A percentile compares a stretch with the other conserved stretches of the same genome.
Conservation (phyloP, 2,888 invertebrate species). For the Frankliniella intonsa region DNA sequence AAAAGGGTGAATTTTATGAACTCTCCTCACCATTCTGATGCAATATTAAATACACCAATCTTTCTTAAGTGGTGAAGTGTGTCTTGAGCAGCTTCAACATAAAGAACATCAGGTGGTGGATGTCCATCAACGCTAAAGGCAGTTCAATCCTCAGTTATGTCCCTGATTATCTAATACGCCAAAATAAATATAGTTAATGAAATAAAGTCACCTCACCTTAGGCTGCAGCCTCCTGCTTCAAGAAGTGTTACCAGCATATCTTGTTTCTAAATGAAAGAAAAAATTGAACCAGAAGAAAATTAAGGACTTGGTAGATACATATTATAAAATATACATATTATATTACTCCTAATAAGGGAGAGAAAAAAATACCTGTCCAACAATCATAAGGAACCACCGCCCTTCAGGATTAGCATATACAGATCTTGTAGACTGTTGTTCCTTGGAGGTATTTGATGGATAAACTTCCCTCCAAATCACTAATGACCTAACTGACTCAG, state of each 20-base stretch:
- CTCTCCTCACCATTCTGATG: constrained; percentile 55
- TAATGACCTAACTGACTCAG: constrained; percentile 64
- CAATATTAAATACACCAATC: constrained; percentile 67
- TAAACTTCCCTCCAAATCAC: constrained; percentile 74
- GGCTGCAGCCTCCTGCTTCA: constrained; percentile 71
- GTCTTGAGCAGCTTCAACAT: constrained; percentile 85
- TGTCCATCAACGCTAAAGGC: constrained; percentile 53
- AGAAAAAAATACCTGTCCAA: constrained; percentile 56
- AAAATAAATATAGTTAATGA: constrained; percentile 15
- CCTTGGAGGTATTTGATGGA: constrained; percentile 50
- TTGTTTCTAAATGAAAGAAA: constrained; percentile 39
- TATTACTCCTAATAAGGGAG: not conserved
- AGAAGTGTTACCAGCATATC: constrained; percentile 60
- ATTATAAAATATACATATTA: not conserved
- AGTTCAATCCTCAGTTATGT: not conserved
- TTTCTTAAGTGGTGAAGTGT: constrained; percentile 73
- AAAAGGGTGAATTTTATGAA: constrained; percentile 31
- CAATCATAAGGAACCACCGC: constrained; percentile 67
- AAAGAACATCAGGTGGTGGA: constrained; percentile 71
- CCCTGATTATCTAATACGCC: not conserved
- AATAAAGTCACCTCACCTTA: constrained; percentile 46
- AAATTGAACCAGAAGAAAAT: not conserved
- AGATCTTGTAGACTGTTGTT: constrained; percentile 38
- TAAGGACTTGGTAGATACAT: no score
- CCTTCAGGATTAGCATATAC: constrained; percentile 54